These are phyloP conservation scores for Idaea aversata DNA, from an alignment of 2,888 invertebrate genomes.

Conservation along the genomic window DNA sequence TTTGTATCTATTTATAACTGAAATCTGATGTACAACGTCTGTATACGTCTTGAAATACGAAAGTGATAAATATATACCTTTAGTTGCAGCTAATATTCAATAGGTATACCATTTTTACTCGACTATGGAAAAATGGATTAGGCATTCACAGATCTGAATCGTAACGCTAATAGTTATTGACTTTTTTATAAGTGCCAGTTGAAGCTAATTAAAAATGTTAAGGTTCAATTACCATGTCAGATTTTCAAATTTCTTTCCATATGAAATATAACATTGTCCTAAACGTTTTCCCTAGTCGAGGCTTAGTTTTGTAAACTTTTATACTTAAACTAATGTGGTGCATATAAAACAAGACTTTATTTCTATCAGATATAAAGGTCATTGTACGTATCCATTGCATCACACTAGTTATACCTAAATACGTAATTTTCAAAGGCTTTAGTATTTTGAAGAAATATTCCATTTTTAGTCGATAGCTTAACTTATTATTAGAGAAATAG, in stretches of 20 bases:
- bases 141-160: neutral
- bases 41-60: constrained; percentile 72
- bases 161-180: too few relatives aligned
- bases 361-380: neutral
- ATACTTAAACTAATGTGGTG: constrained; percentile 6
- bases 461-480: constrained; percentile 78
- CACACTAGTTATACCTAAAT: constrained; percentile 60
- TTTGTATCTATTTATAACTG: constrained; percentile 59
- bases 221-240: neutral
- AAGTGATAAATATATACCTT: constrained; percentile 46
- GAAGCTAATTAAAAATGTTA: too few relatives aligned
- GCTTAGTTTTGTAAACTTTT: constrained; percentile 4
- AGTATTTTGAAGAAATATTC: constrained; percentile 71
- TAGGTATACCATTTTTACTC: constrained; percentile 43
- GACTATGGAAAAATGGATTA: neutral
- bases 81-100: constrained; percentile 49
- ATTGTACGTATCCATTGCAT: constrained; percentile 33
- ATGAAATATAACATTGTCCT: neutral
- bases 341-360: neutral
- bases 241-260: neutral
- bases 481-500: constrained; percentile 77
- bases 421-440: constrained; percentile 77
- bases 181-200: too few relatives aligned
- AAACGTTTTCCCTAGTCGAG: neutral
- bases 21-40: constrained; percentile 79